Percentiles rank a stretch among this genome's conserved stretches.
phyloP scores from a whole-genome alignment of 2,888 invertebrate species.

The Andrena chrysosceles region DNA sequence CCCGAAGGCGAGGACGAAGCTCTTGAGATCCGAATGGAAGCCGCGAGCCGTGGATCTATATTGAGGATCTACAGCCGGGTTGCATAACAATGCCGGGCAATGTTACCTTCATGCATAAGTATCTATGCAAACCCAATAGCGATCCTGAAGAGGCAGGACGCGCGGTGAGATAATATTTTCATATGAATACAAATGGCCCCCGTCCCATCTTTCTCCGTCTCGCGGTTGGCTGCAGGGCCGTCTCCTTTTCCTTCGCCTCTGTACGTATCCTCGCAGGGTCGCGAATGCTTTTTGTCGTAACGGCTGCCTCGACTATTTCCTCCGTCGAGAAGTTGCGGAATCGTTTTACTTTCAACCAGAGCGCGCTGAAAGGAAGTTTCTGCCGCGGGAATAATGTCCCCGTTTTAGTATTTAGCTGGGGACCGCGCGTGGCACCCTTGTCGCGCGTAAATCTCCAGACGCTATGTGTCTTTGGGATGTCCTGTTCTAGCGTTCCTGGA shows the following conservation, averaged over 20 bases:
- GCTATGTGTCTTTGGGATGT: background rate
- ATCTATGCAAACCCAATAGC: constrained; percentile 81
- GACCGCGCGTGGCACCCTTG: constrained; percentile 22
- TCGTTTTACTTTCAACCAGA: constrained; percentile 66
- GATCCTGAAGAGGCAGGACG: constrained; percentile 75
- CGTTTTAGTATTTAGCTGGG: constrained; percentile 63
- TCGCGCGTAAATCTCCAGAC: constrained; percentile 28
- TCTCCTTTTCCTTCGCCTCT: constrained; percentile 32
- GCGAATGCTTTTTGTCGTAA: constrained; percentile 72
- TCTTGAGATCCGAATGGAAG: constrained; percentile 73
- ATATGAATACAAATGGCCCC: constrained; percentile 78
- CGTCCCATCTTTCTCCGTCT: constrained; percentile 46
- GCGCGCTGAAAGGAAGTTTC: constrained; percentile 62
- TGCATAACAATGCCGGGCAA: constrained; percentile 79
- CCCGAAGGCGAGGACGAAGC: constrained; percentile 65
- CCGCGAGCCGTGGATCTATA: constrained; percentile 73
- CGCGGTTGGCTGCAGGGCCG: constrained; percentile 11
- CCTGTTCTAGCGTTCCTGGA: background rate
- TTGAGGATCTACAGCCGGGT: constrained; percentile 76
- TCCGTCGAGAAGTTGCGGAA: constrained; percentile 66
- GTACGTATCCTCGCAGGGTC: constrained; percentile 64
- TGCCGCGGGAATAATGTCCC: constrained; percentile 62
- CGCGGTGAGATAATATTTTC: constrained; percentile 77
- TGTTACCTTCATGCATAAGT: constrained; percentile 79
- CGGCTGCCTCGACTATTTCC: constrained; percentile 69